These are phyloP conservation scores for Cheirogaleus medius DNA, from an alignment of 2,113 vertebrate genomes.

Conservation along the genomic window DNA sequence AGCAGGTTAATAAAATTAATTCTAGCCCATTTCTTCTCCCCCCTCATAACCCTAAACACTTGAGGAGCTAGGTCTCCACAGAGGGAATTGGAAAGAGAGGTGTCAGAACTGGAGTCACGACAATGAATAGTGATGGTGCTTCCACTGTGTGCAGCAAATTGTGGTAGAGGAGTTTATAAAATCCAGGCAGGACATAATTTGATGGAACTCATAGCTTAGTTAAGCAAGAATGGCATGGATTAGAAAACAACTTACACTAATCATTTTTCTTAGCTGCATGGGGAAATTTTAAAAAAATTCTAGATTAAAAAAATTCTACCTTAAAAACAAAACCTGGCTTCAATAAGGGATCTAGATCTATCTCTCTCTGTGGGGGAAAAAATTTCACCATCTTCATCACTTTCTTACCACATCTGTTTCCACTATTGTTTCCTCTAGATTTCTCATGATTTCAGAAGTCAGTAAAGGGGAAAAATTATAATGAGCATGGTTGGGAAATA, in stretches of 20 bases:
- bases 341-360: background rate
- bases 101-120: background rate
- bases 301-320: background rate
- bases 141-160: background rate
- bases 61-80: background rate
- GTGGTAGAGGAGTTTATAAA: background rate
- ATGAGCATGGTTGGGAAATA: slow-evolving; percentile 62
- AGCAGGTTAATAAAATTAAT: too few relatives aligned
- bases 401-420: background rate
- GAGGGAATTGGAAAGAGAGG: background rate
- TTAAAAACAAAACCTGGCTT: background rate
- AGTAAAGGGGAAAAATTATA: slow-evolving; percentile 50
- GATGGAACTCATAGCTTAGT: background rate
- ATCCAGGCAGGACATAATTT: background rate
- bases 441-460: slow-evolving; percentile 34
- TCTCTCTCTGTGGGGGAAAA: background rate
- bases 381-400: background rate
- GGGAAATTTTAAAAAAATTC: background rate
- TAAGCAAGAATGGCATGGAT: background rate
- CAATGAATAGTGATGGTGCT: background rate
- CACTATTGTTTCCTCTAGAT: background rate
- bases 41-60: background rate
- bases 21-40: background rate
- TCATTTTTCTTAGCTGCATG: background rate
- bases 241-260: background rate